These are phyloP conservation scores for Hypothenemus hampei DNA, from an alignment of 1,140 invertebrate genomes.

Conservation along the genomic window DNA sequence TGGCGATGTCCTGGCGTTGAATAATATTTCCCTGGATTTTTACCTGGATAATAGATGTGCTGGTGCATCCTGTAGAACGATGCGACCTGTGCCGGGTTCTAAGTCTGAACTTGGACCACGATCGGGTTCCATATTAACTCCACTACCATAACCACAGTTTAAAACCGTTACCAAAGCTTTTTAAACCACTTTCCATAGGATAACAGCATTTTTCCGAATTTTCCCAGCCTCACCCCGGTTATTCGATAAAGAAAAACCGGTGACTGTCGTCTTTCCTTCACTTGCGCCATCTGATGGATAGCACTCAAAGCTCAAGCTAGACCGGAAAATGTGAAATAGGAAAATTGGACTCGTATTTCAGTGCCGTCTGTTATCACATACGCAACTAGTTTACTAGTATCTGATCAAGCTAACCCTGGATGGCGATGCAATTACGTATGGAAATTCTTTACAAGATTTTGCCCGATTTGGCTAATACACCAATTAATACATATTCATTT, in stretches of 20 bases:
- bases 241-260: constrained; percentile 15
- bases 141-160: constrained; percentile 12
- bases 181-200: neutral
- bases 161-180: neutral
- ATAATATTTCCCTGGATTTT: constrained; percentile 8
- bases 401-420: too few species aligned
- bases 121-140: constrained; percentile 11
- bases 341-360: too few species aligned
- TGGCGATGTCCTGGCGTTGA: constrained; percentile 10
- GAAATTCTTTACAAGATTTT: too few species aligned
- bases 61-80: neutral
- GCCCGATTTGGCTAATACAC: too few species aligned
- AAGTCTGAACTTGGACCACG: constrained; percentile 4
- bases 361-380: too few species aligned
- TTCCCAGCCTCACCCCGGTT: constrained; percentile 18
- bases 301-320: too few species aligned
- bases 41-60: constrained; percentile 16
- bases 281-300: too few species aligned
- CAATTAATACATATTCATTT: too few species aligned
- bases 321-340: too few species aligned
- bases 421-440: too few species aligned
- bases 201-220: constrained; percentile 15
- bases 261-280: too few species aligned
- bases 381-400: too few species aligned
- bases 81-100: constrained; percentile 1